A percentile compares a stretch with the other conserved stretches of the same genome.
These are phyloP conservation scores for Galaxias olidus DNA, from an alignment of 2,797 vertebrate genomes.

Conservation along the genomic window DNA sequence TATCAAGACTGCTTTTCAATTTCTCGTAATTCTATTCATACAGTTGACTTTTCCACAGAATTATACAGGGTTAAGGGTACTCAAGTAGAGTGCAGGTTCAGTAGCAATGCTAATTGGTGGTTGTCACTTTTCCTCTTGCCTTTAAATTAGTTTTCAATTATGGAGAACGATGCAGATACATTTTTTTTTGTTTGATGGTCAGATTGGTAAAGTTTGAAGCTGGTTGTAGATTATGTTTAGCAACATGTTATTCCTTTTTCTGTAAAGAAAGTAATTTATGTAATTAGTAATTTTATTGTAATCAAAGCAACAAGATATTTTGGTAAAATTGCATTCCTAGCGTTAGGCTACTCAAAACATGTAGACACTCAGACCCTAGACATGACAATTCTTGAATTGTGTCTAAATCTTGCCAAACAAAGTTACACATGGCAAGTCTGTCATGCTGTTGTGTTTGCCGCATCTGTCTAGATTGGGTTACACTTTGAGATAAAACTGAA, in stretches of 20 bases:
- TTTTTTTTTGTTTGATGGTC: too few species aligned
- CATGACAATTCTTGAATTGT: not conserved
- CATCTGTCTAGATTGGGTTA: constrained; percentile 10
- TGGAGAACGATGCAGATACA: too few species aligned
- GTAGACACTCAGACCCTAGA: too few species aligned
- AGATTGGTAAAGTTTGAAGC: too few species aligned
- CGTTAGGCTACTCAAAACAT: too few species aligned
- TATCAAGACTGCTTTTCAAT: not conserved
- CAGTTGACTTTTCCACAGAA: constrained; percentile 43
- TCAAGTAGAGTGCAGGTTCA: constrained; percentile 15
- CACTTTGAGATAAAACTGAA: constrained; percentile 56
- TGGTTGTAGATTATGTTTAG: too few species aligned
- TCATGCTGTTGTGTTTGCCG: not conserved
- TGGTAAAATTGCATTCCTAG: too few species aligned
- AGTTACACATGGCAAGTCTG: not conserved
- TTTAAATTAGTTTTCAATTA: too few species aligned
- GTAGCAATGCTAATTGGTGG: constrained; percentile 19
- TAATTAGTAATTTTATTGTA: too few species aligned
- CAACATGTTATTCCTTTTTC: too few species aligned
- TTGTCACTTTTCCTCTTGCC: not conserved
- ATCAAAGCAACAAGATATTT: too few species aligned
- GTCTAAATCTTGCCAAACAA: not conserved
- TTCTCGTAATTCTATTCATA: constrained; percentile 60
- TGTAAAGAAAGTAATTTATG: too few species aligned
- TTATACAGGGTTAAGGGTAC: constrained; percentile 36